Conservation (phyloP, 2,797 vertebrate species). For the Neostethus bicornis region DNA sequence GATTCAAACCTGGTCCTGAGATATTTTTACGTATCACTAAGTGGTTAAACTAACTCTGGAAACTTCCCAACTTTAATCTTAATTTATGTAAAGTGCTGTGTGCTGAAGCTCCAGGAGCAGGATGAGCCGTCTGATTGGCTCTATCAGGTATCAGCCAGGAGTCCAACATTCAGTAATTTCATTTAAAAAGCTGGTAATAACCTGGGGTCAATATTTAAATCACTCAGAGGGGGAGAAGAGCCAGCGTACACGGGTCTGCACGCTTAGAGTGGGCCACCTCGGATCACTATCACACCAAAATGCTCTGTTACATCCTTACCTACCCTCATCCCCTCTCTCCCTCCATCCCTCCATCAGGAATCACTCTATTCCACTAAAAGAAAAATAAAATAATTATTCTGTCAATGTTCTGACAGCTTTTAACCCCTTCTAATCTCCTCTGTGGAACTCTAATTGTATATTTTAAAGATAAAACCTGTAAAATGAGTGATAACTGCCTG, state of each 20-base stretch:
- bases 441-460: background rate
- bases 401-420: background rate
- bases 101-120: constrained; percentile 55
- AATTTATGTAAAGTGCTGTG: constrained; percentile 72
- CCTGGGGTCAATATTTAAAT: constrained; percentile 74
- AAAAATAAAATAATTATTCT: background rate
- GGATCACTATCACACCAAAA: constrained; percentile 31
- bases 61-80: constrained; percentile 70
- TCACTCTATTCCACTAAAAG: background rate
- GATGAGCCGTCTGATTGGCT: constrained; percentile 62
- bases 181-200: constrained; percentile 75
- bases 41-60: constrained; percentile 48
- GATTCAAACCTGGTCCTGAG: constrained; percentile 51
- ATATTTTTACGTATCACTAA: constrained; percentile 26
- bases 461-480: background rate
- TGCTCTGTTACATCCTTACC: background rate
- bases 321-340: background rate
- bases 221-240: constrained; percentile 49
- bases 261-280: constrained; percentile 11
- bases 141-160: constrained; percentile 67
- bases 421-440: background rate
- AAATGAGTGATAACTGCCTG: background rate
- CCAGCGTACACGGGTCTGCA: constrained; percentile 37
- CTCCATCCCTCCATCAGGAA: background rate
- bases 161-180: constrained; percentile 73